Evolutionary conservation across 1,140 invertebrate species (phyloP).

Genomic region (Asobara japonica): DNA sequence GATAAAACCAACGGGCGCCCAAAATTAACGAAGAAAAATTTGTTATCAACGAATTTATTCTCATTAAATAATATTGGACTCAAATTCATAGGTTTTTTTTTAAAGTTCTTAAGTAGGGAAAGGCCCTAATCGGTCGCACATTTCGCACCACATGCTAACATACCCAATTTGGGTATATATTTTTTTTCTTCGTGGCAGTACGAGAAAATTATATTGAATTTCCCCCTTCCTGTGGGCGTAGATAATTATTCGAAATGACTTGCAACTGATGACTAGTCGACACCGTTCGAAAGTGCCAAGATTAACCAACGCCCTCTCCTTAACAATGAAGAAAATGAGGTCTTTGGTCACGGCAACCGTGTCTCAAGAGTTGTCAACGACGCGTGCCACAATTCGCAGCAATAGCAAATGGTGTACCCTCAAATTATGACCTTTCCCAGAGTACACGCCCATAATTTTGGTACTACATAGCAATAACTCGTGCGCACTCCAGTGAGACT

Average conservation of each 20-base stretch:
- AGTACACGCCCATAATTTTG: constrained; percentile 25
- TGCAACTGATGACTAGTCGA: background rate
- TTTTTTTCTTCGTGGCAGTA: background rate
- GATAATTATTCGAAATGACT: background rate
- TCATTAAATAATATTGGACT: no score
- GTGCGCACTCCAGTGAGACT: constrained; percentile 26
- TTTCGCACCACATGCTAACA: no score
- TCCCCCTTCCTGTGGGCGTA: background rate
- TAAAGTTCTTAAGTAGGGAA: no score
- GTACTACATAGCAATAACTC: constrained; percentile 14
- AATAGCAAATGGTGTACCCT: constrained; percentile 16
- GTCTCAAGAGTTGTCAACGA: background rate
- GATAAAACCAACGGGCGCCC: no score
- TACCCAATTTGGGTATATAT: no score
- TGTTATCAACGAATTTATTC: no score
- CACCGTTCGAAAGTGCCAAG: background rate
- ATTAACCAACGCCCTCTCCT: background rate
- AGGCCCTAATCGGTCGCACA: no score
- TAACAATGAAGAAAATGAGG: background rate
- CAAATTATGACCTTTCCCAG: constrained; percentile 22
- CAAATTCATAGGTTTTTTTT: no score
- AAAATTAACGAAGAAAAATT: no score
- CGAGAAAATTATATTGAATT: background rate
- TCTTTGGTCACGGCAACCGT: background rate
- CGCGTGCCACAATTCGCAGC: constrained; percentile 22